phyloP scores from a whole-genome alignment of 53 echinoderm and acorn worm species.

The Astropecten irregularis region DNA sequence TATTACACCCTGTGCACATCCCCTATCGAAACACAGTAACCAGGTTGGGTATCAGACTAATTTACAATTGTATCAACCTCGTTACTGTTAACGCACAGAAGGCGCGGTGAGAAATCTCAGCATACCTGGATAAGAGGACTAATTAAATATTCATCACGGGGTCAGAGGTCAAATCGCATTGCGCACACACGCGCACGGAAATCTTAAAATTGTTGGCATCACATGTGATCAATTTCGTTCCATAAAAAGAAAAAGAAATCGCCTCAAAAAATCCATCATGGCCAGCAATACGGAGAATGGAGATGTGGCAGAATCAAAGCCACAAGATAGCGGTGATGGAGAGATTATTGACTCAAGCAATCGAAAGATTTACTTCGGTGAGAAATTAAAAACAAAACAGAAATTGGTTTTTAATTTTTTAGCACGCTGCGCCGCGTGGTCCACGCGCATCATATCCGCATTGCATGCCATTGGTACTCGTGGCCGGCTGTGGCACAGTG shows the following conservation, averaged over 20 bases:
- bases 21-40: background rate
- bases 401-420: no score
- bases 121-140: no score
- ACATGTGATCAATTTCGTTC: conserved; percentile 4
- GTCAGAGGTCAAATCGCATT: conserved; percentile 15
- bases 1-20: background rate
- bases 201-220: background rate
- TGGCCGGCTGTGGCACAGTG: no score
- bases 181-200: conserved; percentile 13
- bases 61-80: conserved; percentile 11
- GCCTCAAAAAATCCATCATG: background rate
- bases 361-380: conserved; percentile 48
- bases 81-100: background rate
- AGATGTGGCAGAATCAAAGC: background rate
- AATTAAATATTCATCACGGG: conserved; percentile 10
- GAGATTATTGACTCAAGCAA: background rate
- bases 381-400: no score
- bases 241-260: background rate
- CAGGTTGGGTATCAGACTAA: conserved; percentile 11
- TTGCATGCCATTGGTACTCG: no score
- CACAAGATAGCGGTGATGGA: conserved; percentile 3
- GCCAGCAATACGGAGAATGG: background rate
- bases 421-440: no score
- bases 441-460: no score
- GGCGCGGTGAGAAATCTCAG: no score